Base-by-base conservation (phyloP, 2,113 vertebrate species). In the Nannobrachium achirus region DNA sequence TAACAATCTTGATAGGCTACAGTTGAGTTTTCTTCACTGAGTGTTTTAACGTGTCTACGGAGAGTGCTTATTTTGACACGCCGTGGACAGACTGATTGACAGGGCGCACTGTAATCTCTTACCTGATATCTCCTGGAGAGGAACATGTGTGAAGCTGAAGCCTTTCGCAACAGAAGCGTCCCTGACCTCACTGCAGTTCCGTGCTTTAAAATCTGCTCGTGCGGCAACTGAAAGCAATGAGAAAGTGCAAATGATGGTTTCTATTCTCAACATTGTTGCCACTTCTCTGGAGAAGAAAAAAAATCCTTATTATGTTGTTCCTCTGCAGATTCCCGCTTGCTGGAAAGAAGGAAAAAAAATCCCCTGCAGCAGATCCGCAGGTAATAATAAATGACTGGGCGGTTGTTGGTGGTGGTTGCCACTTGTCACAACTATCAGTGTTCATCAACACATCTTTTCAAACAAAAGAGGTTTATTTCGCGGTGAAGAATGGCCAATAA, bases 41-140 rank as follows among this genome's bases (percentile, higher is more conserved):
- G 25, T 33, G 25, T 33, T 33, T 33, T 33, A 33, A 4, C 25
- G 3, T 2, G 25, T 4, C 25, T 33, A 33, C 6, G n/a, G n/a
- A 33, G 6, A 33, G 25, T 33, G 25, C 25, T 33, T 33, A 3
- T 33, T 33, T 33, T 33, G 25, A 33, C 25, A 33, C 25, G 25
- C 6, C 13, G 38, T 19, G 15, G n/a, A 16, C 3, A 9, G n/a
- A 7, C 33, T 44, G 1, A 25, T 10, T 16, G 51, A 20, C 18
- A 1, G 55, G 38, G 52, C 7, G 48, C 60, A 42, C 45, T 51
- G 25, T 5, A 33, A 33, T 33, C 25, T 51, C 92, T 92, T 94
- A 98, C 96, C 96, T 95, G 96, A 89, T 82, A 95, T 95, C 88
- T 97, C 93, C 89, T 95, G 95, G 41, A 91, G 93, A 68, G 96